Conservation (phyloP, 2,797 vertebrate genomes). For the Enteromius trimaculatus region DNA sequence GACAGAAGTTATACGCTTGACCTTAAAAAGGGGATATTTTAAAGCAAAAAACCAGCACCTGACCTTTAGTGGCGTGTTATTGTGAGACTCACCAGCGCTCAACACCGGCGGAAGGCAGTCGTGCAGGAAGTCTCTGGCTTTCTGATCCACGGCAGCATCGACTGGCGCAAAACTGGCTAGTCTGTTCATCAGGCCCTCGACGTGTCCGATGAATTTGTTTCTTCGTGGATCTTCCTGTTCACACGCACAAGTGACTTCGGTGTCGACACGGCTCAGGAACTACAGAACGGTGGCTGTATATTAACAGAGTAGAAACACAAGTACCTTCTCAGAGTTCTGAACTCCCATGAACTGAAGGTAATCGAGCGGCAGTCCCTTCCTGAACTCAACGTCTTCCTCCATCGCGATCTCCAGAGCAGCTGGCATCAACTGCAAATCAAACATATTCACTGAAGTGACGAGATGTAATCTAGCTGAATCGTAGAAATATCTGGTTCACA, state of each 20-base stretch:
- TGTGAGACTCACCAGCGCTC: slow-evolving; percentile 71
- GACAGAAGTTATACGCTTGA: not conserved
- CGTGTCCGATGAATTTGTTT: slow-evolving; percentile 79
- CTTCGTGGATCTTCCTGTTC: slow-evolving; percentile 79
- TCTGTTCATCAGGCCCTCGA: slow-evolving; percentile 83
- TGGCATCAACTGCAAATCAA: slow-evolving; percentile 80
- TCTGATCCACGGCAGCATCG: slow-evolving; percentile 94
- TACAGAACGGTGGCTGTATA: not conserved
- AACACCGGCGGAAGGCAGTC: slow-evolving; percentile 91
- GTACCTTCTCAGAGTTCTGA: slow-evolving; percentile 84
- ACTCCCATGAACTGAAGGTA: slow-evolving; percentile 94
- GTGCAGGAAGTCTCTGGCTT: slow-evolving; percentile 88
- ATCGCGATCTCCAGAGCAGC: slow-evolving; percentile 88
- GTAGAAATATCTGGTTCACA: not conserved
- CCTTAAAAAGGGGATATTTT: not conserved
- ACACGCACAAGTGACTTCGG: not conserved
- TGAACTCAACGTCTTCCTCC: slow-evolving; percentile 92
- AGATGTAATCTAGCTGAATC: not conserved
- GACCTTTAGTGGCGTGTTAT: not conserved
- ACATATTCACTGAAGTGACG: not conserved
- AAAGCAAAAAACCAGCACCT: not conserved
- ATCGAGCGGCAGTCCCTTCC: slow-evolving; percentile 89
- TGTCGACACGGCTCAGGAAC: not conserved
- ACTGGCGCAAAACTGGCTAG: slow-evolving; percentile 84
- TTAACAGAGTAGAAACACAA: not conserved